Conservation (phyloP, 2,888 invertebrate genomes). For the Parasteatoda lunata region DNA sequence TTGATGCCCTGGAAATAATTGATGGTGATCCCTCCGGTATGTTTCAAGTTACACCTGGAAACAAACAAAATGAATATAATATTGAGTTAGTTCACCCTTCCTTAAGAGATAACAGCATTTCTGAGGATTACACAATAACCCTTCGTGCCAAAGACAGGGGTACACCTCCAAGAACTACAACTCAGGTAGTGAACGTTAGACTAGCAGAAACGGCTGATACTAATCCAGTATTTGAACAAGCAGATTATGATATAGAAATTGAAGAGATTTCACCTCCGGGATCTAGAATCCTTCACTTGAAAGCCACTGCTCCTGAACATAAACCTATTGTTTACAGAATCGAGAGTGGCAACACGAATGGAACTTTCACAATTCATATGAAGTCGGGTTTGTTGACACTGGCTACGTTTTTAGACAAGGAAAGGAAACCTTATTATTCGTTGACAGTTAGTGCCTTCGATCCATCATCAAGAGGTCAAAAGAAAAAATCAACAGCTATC, state of each 20-base stretch:
- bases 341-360: slow-evolving; percentile 87
- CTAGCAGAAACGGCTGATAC: slow-evolving; percentile 89
- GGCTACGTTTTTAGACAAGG: slow-evolving; percentile 87
- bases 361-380: slow-evolving; percentile 89
- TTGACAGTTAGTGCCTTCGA: slow-evolving; percentile 92
- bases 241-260: slow-evolving; percentile 89
- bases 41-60: slow-evolving; percentile 83
- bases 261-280: slow-evolving; percentile 91
- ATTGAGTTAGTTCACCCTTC: slow-evolving; percentile 86
- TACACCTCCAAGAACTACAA: slow-evolving; percentile 83
- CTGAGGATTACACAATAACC: slow-evolving; percentile 86
- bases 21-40: slow-evolving; percentile 93
- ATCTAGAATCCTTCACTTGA: slow-evolving; percentile 89
- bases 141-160: slow-evolving; percentile 89
- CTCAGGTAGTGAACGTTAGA: slow-evolving; percentile 86
- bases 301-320: slow-evolving; percentile 81
- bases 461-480: slow-evolving; percentile 87
- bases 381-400: slow-evolving; percentile 93
- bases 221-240: slow-evolving; percentile 88
- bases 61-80: slow-evolving; percentile 77
- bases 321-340: slow-evolving; percentile 90
- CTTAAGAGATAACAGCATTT: slow-evolving; percentile 76
- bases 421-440: slow-evolving; percentile 87
- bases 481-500: slow-evolving; percentile 85
- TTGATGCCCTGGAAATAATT: slow-evolving; percentile 86